Evolutionary conservation across 2,888 invertebrate genomes (phyloP).

Genomic region (Hemistola chrysoprasaria): DNA sequence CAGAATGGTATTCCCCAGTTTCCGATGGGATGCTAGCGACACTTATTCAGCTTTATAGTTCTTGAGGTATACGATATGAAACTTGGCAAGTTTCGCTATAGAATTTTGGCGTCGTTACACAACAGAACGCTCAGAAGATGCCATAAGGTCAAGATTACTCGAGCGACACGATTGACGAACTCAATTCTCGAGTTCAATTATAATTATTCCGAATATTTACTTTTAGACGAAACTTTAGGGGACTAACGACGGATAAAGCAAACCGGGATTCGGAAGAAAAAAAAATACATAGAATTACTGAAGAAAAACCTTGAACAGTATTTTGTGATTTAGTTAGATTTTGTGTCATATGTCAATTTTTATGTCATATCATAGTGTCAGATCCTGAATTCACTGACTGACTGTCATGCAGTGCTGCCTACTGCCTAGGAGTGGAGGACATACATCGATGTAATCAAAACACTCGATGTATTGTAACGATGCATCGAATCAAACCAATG

Average conservation of each 20-base stretch:
- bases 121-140: slow-evolving; percentile 65
- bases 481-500: too few species aligned
- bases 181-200: slow-evolving; percentile 19
- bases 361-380: too few species aligned
- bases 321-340: slow-evolving; percentile 80
- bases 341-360: slow-evolving; percentile 54
- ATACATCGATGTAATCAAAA: too few species aligned
- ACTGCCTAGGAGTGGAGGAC: too few species aligned
- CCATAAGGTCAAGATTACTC: slow-evolving; percentile 73
- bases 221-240: slow-evolving; percentile 19
- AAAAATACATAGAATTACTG: slow-evolving; percentile 65
- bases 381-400: too few species aligned
- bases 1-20: slow-evolving; percentile 34
- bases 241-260: slow-evolving; percentile 44
- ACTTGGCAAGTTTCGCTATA: slow-evolving; percentile 65
- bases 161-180: slow-evolving; percentile 53
- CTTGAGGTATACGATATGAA: slow-evolving; percentile 44
- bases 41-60: slow-evolving; percentile 38
- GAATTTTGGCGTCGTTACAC: slow-evolving; percentile 77
- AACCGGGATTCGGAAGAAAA: slow-evolving; percentile 56
- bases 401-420: too few species aligned
- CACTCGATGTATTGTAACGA: too few species aligned
- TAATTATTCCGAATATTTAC: slow-evolving; percentile 15
- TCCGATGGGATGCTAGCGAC: slow-evolving; percentile 30
- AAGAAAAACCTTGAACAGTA: slow-evolving; percentile 67